A percentile compares a stretch with the other conserved stretches of the same genome.
These are phyloP conservation scores for Plecturocebus donacophilus DNA, from an alignment of 2,113 vertebrate genomes.

Conservation along the genomic window DNA sequence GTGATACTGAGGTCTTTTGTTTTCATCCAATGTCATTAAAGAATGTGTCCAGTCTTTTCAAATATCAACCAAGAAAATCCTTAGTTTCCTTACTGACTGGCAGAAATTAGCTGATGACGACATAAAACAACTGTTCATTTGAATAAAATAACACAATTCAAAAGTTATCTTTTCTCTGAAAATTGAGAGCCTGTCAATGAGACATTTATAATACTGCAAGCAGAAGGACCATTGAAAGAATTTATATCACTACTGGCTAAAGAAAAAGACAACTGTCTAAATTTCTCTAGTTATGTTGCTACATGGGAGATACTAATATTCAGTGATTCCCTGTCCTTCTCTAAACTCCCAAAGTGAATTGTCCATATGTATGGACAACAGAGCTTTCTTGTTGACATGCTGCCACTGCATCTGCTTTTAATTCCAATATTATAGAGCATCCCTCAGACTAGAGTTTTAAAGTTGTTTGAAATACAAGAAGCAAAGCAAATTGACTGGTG, in stretches of 20 bases:
- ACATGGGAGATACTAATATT: background rate
- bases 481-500: background rate
- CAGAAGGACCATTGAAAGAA: background rate
- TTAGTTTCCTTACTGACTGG: background rate
- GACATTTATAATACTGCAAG: background rate
- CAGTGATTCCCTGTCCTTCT: background rate
- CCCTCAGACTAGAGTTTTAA: background rate
- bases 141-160: background rate
- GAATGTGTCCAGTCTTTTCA: background rate
- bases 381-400: background rate
- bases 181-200: background rate
- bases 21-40: conserved; percentile 5
- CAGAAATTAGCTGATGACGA: background rate
- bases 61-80: background rate
- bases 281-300: background rate
- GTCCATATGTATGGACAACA: background rate
- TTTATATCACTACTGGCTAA: background rate
- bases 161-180: background rate
- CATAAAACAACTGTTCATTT: background rate
- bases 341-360: background rate
- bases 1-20: background rate
- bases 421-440: background rate
- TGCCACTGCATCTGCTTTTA: background rate
- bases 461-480: background rate
- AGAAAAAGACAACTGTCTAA: background rate